phyloP scores from a whole-genome alignment of 2,797 vertebrate species.

The Rhinogobio ventralis region DNA sequence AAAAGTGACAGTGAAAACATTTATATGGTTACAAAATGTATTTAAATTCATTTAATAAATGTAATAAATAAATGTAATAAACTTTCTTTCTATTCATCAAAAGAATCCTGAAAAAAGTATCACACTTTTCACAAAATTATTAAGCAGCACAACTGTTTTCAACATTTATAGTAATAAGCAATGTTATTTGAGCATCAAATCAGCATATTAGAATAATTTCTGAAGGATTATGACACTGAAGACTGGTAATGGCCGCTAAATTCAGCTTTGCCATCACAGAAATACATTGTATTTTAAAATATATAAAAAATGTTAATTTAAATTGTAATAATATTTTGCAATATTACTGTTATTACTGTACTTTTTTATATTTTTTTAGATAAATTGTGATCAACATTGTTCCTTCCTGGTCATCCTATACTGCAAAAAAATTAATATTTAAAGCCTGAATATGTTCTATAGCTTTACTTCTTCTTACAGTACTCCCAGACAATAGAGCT shows the following conservation, averaged over 20 bases:
- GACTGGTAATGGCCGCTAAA: not conserved
- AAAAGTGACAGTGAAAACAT: too few species aligned
- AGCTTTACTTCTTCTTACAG: not conserved
- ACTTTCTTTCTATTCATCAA: too few species aligned
- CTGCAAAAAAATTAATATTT: not conserved
- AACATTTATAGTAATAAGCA: not conserved
- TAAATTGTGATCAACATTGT: not conserved
- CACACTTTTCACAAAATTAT: too few species aligned
- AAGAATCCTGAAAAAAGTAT: too few species aligned
- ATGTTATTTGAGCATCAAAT: too few species aligned
- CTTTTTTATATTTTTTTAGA: not conserved
- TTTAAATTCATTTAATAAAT: too few species aligned
- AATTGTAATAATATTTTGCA: not conserved
- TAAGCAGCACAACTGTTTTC: not conserved
- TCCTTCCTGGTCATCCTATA: not conserved
- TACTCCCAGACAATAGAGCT: not conserved
- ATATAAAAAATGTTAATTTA: not conserved
- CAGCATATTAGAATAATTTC: too few species aligned
- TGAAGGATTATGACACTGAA: not conserved
- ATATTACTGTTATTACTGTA: not conserved
- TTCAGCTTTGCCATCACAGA: not conserved
- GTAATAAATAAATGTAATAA: too few species aligned
- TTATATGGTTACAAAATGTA: too few species aligned
- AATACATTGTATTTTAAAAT: not conserved
- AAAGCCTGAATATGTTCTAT: not conserved